A percentile compares a stretch with the other conserved stretches of the same genome.
Evolutionary conservation across 2,888 invertebrate species (phyloP).

Genomic region (Bombyx huttoni): DNA sequence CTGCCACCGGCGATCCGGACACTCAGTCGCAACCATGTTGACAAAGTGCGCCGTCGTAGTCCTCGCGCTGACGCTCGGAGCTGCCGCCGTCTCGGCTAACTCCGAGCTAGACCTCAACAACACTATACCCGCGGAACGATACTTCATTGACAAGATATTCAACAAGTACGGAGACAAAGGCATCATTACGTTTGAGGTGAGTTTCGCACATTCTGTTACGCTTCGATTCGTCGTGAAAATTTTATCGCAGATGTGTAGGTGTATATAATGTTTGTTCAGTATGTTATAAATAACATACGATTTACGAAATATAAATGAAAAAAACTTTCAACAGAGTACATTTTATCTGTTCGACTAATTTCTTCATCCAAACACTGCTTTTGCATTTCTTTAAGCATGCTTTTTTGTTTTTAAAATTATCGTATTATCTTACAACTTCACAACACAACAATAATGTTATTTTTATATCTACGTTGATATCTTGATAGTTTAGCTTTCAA

Average conservation of each 20-base stretch:
- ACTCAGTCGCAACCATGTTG: conserved; percentile 50
- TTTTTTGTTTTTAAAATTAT: neutral
- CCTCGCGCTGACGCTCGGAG: conserved; percentile 27
- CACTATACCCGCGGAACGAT: conserved; percentile 49
- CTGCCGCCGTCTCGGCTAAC: conserved; percentile 18
- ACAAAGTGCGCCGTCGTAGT: conserved; percentile 41
- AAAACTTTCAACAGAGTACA: neutral
- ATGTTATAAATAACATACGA: conserved; percentile 1
- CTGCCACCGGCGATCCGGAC: conserved; percentile 18
- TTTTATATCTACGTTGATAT: neutral
- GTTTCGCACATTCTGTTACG: conserved; percentile 15
- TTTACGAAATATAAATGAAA: neutral
- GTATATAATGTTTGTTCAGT: neutral
- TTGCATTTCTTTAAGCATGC: neutral
- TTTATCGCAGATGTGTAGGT: neutral
- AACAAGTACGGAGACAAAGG: conserved; percentile 71
- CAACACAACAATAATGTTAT: neutral
- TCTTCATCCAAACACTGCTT: neutral
- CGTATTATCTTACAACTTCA: no score
- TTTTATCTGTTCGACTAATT: neutral
- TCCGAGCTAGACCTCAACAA: conserved; percentile 24
- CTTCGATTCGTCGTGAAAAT: neutral
- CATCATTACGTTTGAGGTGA: conserved; percentile 70
- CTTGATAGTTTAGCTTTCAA: neutral
- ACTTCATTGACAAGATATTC: conserved; percentile 68